Conservation (phyloP, 2,113 vertebrate species). For the Malurus melanocephalus region DNA sequence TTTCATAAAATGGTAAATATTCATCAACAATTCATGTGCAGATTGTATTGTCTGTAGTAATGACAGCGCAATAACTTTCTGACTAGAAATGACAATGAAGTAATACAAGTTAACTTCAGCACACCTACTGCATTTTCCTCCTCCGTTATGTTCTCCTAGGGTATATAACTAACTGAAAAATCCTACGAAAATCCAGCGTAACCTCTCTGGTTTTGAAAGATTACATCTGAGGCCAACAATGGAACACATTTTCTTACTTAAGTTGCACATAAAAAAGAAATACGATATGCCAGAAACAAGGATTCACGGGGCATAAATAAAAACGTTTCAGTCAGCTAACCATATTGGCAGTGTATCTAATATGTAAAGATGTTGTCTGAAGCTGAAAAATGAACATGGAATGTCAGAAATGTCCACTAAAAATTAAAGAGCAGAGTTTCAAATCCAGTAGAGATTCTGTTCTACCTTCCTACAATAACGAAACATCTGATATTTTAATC, state of each 20-base stretch:
- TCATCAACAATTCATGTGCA: not conserved
- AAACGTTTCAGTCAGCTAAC: not conserved
- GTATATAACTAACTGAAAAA: not conserved
- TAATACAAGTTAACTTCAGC: not conserved
- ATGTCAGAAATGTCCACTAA: not conserved
- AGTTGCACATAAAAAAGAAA: not conserved
- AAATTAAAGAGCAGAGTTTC: not conserved
- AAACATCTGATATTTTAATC: not conserved
- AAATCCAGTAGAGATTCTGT: not conserved
- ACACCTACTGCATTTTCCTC: not conserved
- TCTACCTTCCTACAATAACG: not conserved
- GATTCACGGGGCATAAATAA: not conserved
- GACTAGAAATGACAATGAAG: not conserved
- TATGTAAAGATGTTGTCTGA: not conserved
- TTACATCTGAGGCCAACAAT: not conserved
- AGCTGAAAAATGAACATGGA: not conserved
- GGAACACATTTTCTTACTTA: not conserved
- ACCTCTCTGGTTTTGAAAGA: no score
- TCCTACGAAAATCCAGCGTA: not conserved
- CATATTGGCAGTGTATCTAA: accelerated
- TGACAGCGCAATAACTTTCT: not conserved
- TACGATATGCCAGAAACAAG: not conserved
- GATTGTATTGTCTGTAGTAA: not conserved
- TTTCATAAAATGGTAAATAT: not conserved
- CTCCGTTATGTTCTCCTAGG: not conserved